A percentile compares a stretch with the other conserved stretches of the same genome.
Evolutionary conservation across 2,113 vertebrate genomes (phyloP).

Genomic region (Lampris megalopsis): DNA sequence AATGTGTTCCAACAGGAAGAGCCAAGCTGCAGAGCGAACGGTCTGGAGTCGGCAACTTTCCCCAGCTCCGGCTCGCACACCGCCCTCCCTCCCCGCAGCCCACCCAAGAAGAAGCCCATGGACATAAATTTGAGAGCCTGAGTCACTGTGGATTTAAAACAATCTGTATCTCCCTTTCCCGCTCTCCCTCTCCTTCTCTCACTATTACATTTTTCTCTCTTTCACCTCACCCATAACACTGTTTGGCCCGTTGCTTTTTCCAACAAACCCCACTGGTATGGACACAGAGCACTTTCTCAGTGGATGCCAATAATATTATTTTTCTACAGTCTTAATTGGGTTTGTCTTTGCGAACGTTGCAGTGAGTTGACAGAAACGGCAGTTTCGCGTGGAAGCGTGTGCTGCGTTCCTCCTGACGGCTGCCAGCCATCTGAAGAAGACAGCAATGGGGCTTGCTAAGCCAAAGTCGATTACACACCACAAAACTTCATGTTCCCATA

Average conservation of each 20-base stretch:
- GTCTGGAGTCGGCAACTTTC: slow-evolving; percentile 82
- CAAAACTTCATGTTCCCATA: slow-evolving; percentile 30
- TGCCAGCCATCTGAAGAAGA: slow-evolving; percentile 23
- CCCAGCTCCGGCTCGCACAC: slow-evolving; percentile 71
- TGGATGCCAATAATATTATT: slow-evolving; percentile 79
- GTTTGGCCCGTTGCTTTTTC: slow-evolving; percentile 60
- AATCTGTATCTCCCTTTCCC: slow-evolving; percentile 81
- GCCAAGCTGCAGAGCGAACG: slow-evolving; percentile 73
- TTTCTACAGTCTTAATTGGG: slow-evolving; percentile 71
- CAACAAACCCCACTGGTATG: slow-evolving; percentile 76
- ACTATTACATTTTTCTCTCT: slow-evolving; percentile 62
- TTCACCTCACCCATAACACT: slow-evolving; percentile 53
- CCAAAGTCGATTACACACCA: slow-evolving; percentile 49
- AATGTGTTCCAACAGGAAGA: slow-evolving; percentile 84
- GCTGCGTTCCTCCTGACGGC: neutral
- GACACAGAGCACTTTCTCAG: slow-evolving; percentile 77
- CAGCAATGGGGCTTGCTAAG: slow-evolving; percentile 23
- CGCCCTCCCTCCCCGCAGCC: slow-evolving; percentile 78
- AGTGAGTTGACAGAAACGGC: slow-evolving; percentile 48
- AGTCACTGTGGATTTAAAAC: slow-evolving; percentile 85
- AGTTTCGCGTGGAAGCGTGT: slow-evolving; percentile 25
- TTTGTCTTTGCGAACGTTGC: slow-evolving; percentile 52
- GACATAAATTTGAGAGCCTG: slow-evolving; percentile 88
- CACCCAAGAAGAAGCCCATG: slow-evolving; percentile 88
- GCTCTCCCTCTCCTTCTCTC: slow-evolving; percentile 41